Evolutionary conservation across 2,797 vertebrate species (phyloP).

Genomic region (Myotis pilosus): DNA sequence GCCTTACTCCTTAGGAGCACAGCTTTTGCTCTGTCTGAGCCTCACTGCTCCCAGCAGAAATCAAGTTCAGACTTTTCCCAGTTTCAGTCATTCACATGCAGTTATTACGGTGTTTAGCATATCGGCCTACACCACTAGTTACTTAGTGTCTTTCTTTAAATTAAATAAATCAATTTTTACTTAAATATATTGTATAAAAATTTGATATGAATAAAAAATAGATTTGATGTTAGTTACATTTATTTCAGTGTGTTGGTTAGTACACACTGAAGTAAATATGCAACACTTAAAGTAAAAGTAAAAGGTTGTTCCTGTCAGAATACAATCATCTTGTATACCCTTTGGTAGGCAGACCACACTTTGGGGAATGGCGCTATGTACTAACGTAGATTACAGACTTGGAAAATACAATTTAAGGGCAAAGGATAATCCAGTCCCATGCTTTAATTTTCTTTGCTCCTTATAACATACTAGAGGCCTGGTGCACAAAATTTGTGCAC

Average conservation of each 20-base stretch:
- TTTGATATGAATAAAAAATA: neutral
- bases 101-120: neutral
- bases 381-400: neutral
- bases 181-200: neutral
- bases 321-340: neutral
- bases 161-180: neutral
- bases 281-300: neutral
- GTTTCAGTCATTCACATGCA: neutral
- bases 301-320: neutral
- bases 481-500: too few species aligned
- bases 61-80: neutral
- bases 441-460: neutral
- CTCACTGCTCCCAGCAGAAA: neutral
- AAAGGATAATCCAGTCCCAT: neutral
- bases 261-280: neutral
- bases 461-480: neutral
- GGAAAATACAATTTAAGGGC: neutral
- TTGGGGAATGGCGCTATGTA: neutral
- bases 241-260: neutral
- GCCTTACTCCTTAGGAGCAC: neutral
- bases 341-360: neutral
- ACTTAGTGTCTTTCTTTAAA: neutral
- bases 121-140: neutral
- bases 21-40: neutral
- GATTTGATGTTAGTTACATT: neutral